Conservation (phyloP, 2,888 invertebrate genomes). For the Gortyna flavago region DNA sequence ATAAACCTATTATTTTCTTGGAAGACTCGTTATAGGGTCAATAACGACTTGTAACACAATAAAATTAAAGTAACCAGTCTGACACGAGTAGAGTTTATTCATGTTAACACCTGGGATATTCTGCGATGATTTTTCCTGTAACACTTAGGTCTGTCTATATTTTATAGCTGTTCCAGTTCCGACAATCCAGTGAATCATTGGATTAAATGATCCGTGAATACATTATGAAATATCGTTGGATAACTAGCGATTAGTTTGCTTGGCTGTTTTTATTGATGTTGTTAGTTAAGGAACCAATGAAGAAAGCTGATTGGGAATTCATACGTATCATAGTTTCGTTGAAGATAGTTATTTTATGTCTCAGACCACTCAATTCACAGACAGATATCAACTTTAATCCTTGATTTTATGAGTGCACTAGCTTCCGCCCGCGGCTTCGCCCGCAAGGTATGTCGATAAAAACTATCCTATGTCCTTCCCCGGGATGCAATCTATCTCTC, state of each 20-base stretch:
- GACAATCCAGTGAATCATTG: conserved; percentile 59
- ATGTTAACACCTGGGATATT: conserved; percentile 20
- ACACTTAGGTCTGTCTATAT: conserved; percentile 28
- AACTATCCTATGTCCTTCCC: too few species aligned
- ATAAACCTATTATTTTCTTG: conserved; percentile 58
- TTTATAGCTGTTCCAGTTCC: conserved; percentile 56
- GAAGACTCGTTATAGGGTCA: conserved; percentile 40
- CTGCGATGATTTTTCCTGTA: conserved; percentile 14
- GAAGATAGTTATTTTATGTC: neutral
- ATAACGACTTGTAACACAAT: conserved; percentile 44
- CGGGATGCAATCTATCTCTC: too few species aligned
- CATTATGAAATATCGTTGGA: conserved; percentile 70
- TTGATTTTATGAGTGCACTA: neutral
- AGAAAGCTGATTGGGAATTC: conserved; percentile 2
- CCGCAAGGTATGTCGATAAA: too few species aligned
- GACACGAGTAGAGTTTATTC: conserved; percentile 12
- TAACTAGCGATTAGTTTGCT: conserved; percentile 49
- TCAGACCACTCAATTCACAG: neutral
- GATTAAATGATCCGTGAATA: conserved; percentile 68
- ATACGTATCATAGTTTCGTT: neutral
- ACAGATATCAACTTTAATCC: neutral
- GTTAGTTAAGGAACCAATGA: conserved; percentile 23
- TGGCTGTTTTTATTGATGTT: conserved; percentile 38
- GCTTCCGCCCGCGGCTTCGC: too few species aligned
- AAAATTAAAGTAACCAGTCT: conserved; percentile 41